Evolutionary conservation across 1,140 invertebrate species (phyloP), one percentile per base, ranked within the genome.

Genomic region (Bombus balteatus): DNA sequence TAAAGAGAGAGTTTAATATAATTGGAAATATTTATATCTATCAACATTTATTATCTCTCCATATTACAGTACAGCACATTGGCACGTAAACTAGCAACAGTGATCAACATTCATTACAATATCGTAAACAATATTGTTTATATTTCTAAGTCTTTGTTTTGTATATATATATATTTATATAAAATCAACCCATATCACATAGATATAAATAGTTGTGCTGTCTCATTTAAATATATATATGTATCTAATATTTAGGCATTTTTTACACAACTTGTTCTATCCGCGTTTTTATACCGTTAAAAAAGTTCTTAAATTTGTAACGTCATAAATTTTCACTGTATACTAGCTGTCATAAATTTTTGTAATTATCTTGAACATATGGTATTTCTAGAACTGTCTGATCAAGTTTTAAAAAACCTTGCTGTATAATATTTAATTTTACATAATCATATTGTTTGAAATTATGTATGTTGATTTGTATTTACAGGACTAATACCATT

Each of bases 81-180:
- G 89, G 91, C 92, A 92, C 90, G 83, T 93, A 92, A 93, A 93
- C 92, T 93, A 93, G 89, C 92, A 93, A 93, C 92, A 93, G 90
- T 93, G 72, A 93, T 93, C 92, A 93, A 93, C 92, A 92, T 93
- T 93, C 89, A 93, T 93, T 92, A 93, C 92, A 91, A 81, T 89
- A 90, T 89, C 87, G 87, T 91, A 91, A 92, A 93, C 90, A 91
- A 88, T 80, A 83, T 87, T 71, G 81, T 81, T 91, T 89, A 89
- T 75, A 88, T 87, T 71, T 77, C 83, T 92, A 89, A 85, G 71
- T 85, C 73, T 68, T 92, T 87, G 62, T 75, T 59, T 75, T 85
- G 83, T 85, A 85, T 88, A 83, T 81, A 62, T n/a, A 13, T 90
- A 89, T 90, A 91, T 90, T 85, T 91, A 90, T 91, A 91, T 92